A percentile compares a stretch with the other conserved stretches of the same genome.
These are phyloP conservation scores for Colius striatus DNA, from an alignment of 2,113 vertebrate species.

Conservation along the genomic window DNA sequence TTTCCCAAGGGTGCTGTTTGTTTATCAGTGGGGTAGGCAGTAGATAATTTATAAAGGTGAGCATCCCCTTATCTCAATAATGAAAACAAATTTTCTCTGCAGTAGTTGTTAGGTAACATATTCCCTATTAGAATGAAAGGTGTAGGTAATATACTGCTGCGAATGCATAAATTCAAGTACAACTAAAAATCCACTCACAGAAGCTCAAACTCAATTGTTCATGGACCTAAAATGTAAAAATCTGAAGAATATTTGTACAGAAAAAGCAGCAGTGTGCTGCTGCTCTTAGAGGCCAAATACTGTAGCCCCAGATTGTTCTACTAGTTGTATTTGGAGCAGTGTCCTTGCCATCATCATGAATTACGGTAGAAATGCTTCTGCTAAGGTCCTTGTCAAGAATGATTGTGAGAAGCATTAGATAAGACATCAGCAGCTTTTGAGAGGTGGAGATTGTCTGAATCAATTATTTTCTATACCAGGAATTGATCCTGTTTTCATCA, in stretches of 20 bases:
- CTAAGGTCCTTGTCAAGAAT: not conserved
- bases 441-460: not conserved
- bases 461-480: rapidly evolving
- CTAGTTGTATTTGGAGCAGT: rapidly evolving
- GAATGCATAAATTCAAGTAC: rapidly evolving
- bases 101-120: rapidly evolving
- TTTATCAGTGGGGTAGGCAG: not conserved
- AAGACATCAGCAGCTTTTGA: not conserved
- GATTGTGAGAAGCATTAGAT: rapidly evolving
- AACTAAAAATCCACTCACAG: rapidly evolving
- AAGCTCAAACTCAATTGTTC: not conserved
- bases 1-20: not conserved
- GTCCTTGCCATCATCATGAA: rapidly evolving
- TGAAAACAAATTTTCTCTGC: not conserved
- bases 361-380: not conserved
- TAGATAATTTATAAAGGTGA: too few relatives aligned
- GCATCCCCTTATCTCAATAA: rapidly evolving
- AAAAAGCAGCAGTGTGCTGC: not conserved
- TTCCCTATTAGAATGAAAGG: not conserved
- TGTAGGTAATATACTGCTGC: rapidly evolving
- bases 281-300: rapidly evolving
- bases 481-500: not conserved
- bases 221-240: not conserved
- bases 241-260: not conserved
- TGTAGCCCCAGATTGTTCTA: rapidly evolving